Evolutionary conservation across 2,113 vertebrate genomes (phyloP), one percentile per base, ranked within the genome.

Genomic region (Peromyscus polionotus): DNA sequence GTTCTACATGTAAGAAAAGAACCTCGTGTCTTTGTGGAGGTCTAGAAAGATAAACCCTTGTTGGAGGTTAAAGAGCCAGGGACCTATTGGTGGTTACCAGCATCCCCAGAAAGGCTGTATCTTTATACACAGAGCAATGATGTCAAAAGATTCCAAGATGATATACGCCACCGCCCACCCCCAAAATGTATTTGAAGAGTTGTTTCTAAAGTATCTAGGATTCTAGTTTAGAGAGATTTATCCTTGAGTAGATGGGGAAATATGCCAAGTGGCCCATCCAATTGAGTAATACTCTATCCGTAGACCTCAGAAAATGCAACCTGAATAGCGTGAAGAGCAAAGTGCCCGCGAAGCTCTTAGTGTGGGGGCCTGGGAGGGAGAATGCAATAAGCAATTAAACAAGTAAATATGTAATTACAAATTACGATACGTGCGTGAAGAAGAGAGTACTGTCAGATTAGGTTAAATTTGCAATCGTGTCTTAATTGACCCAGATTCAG

Each of bases 391-490:
- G 83, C 97, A 96, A 95, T 95, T 79, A 75, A 89, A 48, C 93
- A 76, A 95, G 91, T 14, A 76, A 79, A 61, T 33, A 33, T 31
- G 97, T 88, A 95, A 97, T 97, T 88, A 94, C 81, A 94, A 96
- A 95, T 83, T 86, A 91, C 6, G 0, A 36, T 12, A 51, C 17
- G 2, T 70, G 90, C 39, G 28, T 28, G 59, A 83, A 90, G 90
- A 90, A 70, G 76, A 95, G 59, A 84, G 70, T 57, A 51, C 80
- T 48, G 54, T 91, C 88, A 75, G 85, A 42, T 0, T 51, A 42
- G 76, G 81, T 95, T 72, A 67, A 80, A 89, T 95, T 81, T 83
- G 91, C 91, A 45, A 83, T 89, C 67, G 31, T 88, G 90, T 94
- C 95, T 97, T 84, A 97, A 97, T 12, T 94, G 94, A 84, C 94